Evolutionary conservation across 2,113 vertebrate genomes (phyloP).

Genomic region (Solenodon paradoxus): DNA sequence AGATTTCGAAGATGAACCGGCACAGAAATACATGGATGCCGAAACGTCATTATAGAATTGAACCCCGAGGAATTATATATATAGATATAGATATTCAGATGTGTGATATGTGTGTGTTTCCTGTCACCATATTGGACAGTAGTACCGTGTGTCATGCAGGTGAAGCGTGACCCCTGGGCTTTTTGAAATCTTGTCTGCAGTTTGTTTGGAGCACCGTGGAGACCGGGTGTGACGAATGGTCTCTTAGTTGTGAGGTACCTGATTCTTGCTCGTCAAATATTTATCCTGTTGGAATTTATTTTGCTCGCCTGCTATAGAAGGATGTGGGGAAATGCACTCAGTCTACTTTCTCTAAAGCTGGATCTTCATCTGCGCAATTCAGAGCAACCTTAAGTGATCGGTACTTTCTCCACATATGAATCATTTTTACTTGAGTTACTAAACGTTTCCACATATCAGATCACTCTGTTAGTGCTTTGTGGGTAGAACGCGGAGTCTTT

Average conservation of each 20-base stretch:
- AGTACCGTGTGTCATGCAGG: conserved; percentile 74
- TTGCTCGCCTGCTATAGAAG: conserved; percentile 81
- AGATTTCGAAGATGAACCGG: conserved; percentile 86
- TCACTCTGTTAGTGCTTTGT: conserved; percentile 70
- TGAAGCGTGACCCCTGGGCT: conserved; percentile 75
- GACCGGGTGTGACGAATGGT: conserved; percentile 66
- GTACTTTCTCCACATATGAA: conserved; percentile 72
- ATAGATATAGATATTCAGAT: conserved; percentile 34
- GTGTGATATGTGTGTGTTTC: conserved; percentile 38
- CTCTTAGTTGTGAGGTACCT: conserved; percentile 72
- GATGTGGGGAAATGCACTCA: conserved; percentile 63
- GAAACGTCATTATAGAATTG: conserved; percentile 92
- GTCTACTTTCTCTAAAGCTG: conserved; percentile 65
- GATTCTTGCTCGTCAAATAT: conserved; percentile 82
- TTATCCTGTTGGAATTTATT: conserved; percentile 84
- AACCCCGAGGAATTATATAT: conserved; percentile 71
- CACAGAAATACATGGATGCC: conserved; percentile 84
- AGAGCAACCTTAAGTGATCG: conserved; percentile 67
- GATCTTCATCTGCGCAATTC: conserved; percentile 65
- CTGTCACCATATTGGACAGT: conserved; percentile 71
- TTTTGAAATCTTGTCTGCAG: conserved; percentile 73
- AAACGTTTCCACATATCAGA: conserved; percentile 29
- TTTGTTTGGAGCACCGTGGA: conserved; percentile 78
- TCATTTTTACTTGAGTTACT: conserved; percentile 68
- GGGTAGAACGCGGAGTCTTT: conserved; percentile 51